Percentiles rank a stretch among this genome's conserved stretches.
Evolutionary conservation across 2,113 vertebrate species (phyloP).

Genomic region (Ia io): DNA sequence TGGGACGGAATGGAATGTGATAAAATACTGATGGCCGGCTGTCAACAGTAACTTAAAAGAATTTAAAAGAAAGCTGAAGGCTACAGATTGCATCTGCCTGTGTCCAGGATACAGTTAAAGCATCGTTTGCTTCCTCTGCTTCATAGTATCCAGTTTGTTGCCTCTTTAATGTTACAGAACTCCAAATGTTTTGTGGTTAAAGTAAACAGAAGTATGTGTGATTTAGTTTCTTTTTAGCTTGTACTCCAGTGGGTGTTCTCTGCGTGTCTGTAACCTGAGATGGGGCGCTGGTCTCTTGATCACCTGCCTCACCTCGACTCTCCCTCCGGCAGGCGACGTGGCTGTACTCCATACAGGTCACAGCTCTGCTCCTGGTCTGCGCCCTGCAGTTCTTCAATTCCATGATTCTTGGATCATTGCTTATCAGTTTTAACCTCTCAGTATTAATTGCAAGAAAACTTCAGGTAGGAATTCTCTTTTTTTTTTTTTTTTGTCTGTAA

Average conservation of each 20-base stretch:
- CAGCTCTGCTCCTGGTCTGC: slow-evolving; percentile 91
- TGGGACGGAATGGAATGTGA: not conserved
- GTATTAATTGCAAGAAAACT: slow-evolving; percentile 88
- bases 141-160: not conserved
- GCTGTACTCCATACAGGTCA: slow-evolving; percentile 90
- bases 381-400: slow-evolving; percentile 95
- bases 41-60: not conserved
- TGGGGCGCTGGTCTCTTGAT: not conserved
- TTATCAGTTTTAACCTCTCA: slow-evolving; percentile 93
- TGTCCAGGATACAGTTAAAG: not conserved
- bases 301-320: not conserved
- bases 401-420: slow-evolving; percentile 95
- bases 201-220: not conserved
- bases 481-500: not conserved
- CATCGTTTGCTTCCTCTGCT: not conserved
- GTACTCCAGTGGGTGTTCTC: not conserved
- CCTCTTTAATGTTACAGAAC: not conserved
- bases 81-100: not conserved
- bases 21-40: not conserved
- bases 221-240: not conserved
- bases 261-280: not conserved
- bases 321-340: slow-evolving; percentile 84
- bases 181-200: not conserved
- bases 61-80: not conserved
- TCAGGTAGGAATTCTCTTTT: slow-evolving; percentile 84